These are phyloP conservation scores for Magallana nippona DNA, from an alignment of 2,888 invertebrate genomes.

Conservation along the genomic window DNA sequence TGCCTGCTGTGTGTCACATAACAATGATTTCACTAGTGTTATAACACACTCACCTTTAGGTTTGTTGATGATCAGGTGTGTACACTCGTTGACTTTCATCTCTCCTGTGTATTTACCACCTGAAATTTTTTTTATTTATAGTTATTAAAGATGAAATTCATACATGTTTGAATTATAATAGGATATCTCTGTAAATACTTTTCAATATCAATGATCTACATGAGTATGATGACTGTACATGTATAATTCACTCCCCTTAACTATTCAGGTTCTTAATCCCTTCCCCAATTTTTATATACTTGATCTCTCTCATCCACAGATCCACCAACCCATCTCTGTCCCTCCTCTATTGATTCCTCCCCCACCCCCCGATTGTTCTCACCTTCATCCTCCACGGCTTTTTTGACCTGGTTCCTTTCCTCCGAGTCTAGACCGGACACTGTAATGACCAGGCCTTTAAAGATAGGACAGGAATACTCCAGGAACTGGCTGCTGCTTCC, in stretches of 20 bases:
- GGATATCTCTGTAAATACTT: too few species aligned
- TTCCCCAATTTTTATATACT: too few species aligned
- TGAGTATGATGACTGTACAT: too few species aligned
- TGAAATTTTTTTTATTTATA: conserved; percentile 71
- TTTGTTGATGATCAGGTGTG: conserved; percentile 82
- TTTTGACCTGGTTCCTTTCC: conserved; percentile 85
- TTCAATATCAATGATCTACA: too few species aligned
- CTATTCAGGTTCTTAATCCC: too few species aligned
- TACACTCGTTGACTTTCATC: conserved; percentile 82
- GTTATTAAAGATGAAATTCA: not conserved
- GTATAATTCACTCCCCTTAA: too few species aligned
- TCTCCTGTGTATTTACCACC: conserved; percentile 84
- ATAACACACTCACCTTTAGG: conserved; percentile 80
- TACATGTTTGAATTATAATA: too few species aligned
- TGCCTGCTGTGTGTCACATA: not conserved
- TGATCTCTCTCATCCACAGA: too few species aligned
- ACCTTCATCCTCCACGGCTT: conserved; percentile 87
- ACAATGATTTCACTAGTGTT: not conserved
- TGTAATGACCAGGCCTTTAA: conserved; percentile 89
- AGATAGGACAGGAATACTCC: conserved; percentile 85
- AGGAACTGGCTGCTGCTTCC: conserved; percentile 82
- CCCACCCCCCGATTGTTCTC: conserved; percentile 69
- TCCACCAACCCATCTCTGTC: not conserved
- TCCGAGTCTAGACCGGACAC: conserved; percentile 86
- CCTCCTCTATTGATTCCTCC: conserved; percentile 85